Conservation (phyloP, 2,888 invertebrate species). For the Drosophila phalerata region DNA sequence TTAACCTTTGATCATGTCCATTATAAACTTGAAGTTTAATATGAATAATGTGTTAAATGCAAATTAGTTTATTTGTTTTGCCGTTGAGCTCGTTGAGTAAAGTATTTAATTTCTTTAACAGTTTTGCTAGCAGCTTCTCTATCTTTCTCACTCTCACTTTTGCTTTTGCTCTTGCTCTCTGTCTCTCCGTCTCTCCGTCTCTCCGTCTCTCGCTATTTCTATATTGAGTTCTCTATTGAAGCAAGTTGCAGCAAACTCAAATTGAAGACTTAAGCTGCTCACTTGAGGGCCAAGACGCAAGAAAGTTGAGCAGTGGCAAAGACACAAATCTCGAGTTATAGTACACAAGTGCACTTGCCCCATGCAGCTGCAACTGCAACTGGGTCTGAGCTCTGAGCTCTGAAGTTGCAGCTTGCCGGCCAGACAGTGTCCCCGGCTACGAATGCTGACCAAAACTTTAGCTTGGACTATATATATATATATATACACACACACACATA, state of each 20-base stretch:
- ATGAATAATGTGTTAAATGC: slow-evolving; percentile 9
- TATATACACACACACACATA: background rate
- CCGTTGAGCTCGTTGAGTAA: slow-evolving; percentile 29
- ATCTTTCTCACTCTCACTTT: too few species aligned
- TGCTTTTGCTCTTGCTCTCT: too few species aligned
- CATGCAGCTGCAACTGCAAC: slow-evolving; percentile 29
- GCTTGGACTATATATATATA: slow-evolving; percentile 1
- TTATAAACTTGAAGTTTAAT: background rate
- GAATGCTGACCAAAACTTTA: slow-evolving; percentile 52
- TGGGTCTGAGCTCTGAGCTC: too few species aligned
- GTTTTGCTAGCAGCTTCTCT: slow-evolving; percentile 2
- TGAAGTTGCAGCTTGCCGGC: slow-evolving; percentile 37
- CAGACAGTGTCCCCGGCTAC: slow-evolving; percentile 42
- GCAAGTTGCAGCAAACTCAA: slow-evolving; percentile 34
- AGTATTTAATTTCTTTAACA: slow-evolving; percentile 36
- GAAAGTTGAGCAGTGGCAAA: slow-evolving; percentile 39
- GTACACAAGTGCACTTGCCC: slow-evolving; percentile 22
- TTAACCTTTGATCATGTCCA: background rate
- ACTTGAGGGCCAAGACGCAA: slow-evolving; percentile 20
- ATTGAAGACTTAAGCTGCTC: slow-evolving; percentile 39
- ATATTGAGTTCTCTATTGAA: background rate
- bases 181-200: background rate
- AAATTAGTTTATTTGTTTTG: slow-evolving; percentile 28
- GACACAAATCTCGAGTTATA: slow-evolving; percentile 29
- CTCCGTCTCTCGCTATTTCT: background rate